These are phyloP conservation scores for Porites lutea DNA, from an alignment of 64 coral and sea anemone species.

Conservation along the genomic window DNA sequence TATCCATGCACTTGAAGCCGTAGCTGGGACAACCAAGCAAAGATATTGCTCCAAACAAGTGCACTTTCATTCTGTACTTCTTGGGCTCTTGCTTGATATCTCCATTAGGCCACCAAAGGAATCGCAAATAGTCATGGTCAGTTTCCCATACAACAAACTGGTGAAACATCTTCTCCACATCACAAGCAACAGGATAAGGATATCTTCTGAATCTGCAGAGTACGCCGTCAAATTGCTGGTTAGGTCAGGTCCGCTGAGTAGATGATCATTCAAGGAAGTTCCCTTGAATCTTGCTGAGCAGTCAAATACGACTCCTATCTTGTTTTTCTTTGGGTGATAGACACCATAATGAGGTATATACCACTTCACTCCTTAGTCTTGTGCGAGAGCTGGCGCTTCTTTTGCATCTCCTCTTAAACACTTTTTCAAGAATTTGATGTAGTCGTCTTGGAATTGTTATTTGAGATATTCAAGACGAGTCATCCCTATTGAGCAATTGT, in stretches of 20 bases:
- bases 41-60: background rate
- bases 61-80: conserved; percentile 6
- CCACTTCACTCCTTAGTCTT: background rate
- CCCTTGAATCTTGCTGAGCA: conserved; percentile 3
- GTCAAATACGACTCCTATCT: conserved; percentile 4
- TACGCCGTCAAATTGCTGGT: background rate
- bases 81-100: background rate
- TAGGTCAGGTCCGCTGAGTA: background rate
- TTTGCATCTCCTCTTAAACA: background rate
- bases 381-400: background rate
- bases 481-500: background rate
- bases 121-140: background rate
- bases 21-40: conserved; percentile 1
- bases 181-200: background rate
- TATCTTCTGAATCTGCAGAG: conserved; percentile 30
- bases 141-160: background rate
- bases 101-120: conserved; percentile 18
- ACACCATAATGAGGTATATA: conserved; percentile 1
- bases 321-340: conserved; percentile 14
- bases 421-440: conserved; percentile 10
- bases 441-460: background rate
- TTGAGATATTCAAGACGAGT: background rate
- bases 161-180: conserved; percentile 26
- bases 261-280: background rate
- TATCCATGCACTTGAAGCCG: background rate